Percentiles rank a stretch among this genome's conserved stretches.
These are phyloP conservation scores for Columba guinea DNA, from an alignment of 2,797 vertebrate species.

Conservation along the genomic window DNA sequence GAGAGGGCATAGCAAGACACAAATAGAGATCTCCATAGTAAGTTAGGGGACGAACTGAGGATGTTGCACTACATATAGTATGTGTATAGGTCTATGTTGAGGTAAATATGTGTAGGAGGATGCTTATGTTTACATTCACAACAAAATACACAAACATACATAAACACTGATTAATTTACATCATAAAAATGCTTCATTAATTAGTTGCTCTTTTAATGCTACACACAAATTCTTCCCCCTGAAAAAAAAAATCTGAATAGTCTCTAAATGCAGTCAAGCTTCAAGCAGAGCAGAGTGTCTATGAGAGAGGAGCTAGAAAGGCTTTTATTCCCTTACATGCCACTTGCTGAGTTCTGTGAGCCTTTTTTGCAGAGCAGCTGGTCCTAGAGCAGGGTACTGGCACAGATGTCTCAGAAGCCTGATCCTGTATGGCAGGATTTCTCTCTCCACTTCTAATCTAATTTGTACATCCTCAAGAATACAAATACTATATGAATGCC, in stretches of 20 bases:
- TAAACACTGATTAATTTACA: background rate
- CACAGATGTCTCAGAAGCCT: background rate
- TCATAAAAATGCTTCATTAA: background rate
- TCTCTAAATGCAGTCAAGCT: background rate
- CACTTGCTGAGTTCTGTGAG: background rate
- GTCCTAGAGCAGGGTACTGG: background rate
- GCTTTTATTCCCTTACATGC: background rate
- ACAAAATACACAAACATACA: background rate
- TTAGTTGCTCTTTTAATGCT: background rate
- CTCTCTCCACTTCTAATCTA: background rate
- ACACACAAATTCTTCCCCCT: background rate
- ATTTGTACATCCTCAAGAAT: background rate
- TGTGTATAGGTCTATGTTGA: background rate
- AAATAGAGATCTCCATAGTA: background rate
- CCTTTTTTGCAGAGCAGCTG: background rate
- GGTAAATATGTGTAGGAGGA: background rate
- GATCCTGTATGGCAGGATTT: background rate
- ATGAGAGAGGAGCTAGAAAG: background rate
- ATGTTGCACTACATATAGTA: background rate
- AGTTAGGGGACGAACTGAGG: background rate
- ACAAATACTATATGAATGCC: background rate
- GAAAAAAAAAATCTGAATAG: background rate
- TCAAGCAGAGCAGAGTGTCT: background rate
- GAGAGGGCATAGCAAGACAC: background rate
- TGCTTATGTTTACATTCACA: background rate